These are phyloP conservation scores for Scaptomyza tumidula DNA, from an alignment of 2,888 invertebrate species.

Conservation along the genomic window DNA sequence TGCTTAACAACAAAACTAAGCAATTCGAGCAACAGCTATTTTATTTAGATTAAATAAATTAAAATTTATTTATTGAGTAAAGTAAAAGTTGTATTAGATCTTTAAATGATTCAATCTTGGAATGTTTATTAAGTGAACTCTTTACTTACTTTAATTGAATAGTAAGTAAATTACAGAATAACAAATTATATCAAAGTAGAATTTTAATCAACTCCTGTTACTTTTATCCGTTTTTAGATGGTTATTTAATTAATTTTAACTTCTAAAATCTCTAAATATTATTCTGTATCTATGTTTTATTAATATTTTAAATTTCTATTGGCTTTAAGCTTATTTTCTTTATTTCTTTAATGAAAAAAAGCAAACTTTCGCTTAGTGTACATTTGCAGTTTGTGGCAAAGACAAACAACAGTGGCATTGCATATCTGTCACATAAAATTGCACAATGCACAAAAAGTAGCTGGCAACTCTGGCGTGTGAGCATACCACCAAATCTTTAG, in stretches of 20 bases:
- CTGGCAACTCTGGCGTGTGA: slow-evolving; percentile 13
- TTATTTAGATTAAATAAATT: background rate
- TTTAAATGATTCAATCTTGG: background rate
- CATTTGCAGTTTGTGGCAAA: slow-evolving; percentile 1
- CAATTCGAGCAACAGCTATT: background rate
- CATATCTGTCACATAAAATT: slow-evolving; percentile 30
- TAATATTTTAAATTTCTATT: no score
- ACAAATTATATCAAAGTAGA: background rate
- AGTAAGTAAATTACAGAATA: background rate
- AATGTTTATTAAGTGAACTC: background rate
- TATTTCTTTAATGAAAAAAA: no score
- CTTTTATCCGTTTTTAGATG: no score
- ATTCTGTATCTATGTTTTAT: no score
- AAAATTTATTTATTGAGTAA: background rate
- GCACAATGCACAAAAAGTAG: slow-evolving; percentile 28
- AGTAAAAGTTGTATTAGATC: no score
- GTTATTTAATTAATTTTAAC: no score
- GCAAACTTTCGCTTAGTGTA: slow-evolving; percentile 1
- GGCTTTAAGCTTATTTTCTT: no score
- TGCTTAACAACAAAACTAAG: background rate
- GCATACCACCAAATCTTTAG: slow-evolving; percentile 51
- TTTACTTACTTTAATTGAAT: background rate
- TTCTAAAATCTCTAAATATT: no score
- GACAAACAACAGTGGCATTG: slow-evolving; percentile 24
- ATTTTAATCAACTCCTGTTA: no score